Conservation (phyloP, 1,140 invertebrate species). For the Magallana ariakensis region DNA sequence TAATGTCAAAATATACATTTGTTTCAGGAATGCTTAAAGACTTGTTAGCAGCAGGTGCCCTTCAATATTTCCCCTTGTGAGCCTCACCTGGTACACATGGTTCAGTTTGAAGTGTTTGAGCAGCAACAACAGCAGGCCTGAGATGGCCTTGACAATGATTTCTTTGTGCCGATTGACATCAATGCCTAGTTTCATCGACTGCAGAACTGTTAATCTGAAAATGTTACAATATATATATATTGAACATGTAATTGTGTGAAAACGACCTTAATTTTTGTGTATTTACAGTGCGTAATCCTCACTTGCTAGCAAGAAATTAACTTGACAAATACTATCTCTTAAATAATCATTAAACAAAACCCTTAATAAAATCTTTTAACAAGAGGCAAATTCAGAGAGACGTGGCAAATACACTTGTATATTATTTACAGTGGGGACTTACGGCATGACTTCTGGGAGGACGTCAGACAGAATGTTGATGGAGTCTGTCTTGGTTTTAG, state of each 20-base stretch:
- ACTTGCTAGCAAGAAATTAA: too few relatives aligned
- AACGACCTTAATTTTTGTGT: too few relatives aligned
- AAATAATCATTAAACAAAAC: too few relatives aligned
- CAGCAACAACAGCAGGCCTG: slow-evolving; percentile 93
- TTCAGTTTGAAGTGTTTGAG: slow-evolving; percentile 99
- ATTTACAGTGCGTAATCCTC: too few relatives aligned
- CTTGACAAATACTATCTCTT: too few relatives aligned
- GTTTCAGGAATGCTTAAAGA: background rate
- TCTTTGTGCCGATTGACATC: slow-evolving; percentile 99
- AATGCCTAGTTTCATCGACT: slow-evolving; percentile 97
- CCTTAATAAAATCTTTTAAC: too few relatives aligned
- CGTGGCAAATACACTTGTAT: background rate
- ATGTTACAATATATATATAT: background rate
- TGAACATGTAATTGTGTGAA: too few relatives aligned
- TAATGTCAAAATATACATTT: too few relatives aligned
- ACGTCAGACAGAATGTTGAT: slow-evolving; percentile 99
- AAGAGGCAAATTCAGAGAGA: too few relatives aligned
- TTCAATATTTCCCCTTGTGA: background rate
- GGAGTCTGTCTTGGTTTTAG: slow-evolving; percentile 98
- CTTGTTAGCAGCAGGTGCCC: too few relatives aligned
- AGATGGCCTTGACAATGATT: slow-evolving; percentile 98
- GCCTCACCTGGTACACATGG: slow-evolving; percentile 89
- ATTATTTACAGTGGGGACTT: slow-evolving; percentile 73
- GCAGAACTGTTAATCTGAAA: slow-evolving; percentile 93
- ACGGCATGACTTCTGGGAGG: slow-evolving; percentile 97